These are phyloP conservation scores for Cephus nigrinus DNA, from an alignment of 2,888 invertebrate species.

Conservation along the genomic window DNA sequence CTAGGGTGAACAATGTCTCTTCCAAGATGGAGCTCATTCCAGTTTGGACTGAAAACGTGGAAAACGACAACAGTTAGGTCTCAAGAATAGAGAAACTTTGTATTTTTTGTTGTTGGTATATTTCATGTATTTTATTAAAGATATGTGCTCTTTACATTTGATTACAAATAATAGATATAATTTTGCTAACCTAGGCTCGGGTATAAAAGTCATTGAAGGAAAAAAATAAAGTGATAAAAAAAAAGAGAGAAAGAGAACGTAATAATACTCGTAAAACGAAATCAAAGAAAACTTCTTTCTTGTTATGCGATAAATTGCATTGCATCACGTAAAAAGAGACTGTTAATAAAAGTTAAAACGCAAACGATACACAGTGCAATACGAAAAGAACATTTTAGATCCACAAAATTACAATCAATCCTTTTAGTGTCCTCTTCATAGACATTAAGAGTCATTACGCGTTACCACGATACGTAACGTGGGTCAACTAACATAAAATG, in stretches of 20 bases:
- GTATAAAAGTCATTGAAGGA: conserved; percentile 16
- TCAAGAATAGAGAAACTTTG: conserved; percentile 7
- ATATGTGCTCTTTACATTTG: conserved; percentile 5
- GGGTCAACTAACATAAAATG: not conserved
- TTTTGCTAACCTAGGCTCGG: conserved; percentile 23
- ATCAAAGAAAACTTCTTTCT: not conserved
- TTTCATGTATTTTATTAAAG: conserved; percentile 5
- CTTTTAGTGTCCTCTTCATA: not conserved
- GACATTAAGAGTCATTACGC: not conserved
- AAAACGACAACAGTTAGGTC: conserved; percentile 18
- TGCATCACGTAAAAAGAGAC: not conserved
- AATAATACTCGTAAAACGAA: not conserved
- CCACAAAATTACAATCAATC: not conserved
- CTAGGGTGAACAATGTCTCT: conserved; percentile 39
- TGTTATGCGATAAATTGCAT: not conserved
- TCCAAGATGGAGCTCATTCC: conserved; percentile 26
- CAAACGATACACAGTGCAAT: not conserved
- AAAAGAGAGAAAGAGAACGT: not conserved
- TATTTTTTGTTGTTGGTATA: conserved; percentile 11
- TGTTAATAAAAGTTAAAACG: not conserved
- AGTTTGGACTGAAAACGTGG: conserved; percentile 44
- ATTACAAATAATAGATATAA: conserved; percentile 13
- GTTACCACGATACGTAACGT: not conserved
- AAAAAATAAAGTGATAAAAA: not conserved
- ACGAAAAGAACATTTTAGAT: not conserved